phyloP scores from a whole-genome alignment of 2,113 vertebrate genomes.

The Spermophilus dauricus region DNA sequence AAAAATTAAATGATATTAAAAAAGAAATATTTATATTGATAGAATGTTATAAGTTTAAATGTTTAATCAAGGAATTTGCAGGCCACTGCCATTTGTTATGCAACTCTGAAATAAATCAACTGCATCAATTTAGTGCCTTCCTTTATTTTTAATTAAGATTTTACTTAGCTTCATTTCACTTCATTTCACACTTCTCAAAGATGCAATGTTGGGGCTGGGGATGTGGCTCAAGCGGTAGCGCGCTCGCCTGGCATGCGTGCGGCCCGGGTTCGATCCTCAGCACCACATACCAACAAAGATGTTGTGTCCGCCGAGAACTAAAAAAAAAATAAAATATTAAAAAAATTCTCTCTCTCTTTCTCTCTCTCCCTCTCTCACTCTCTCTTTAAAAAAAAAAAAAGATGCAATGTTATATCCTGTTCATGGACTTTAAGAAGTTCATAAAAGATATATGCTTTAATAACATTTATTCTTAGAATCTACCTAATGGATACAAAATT shows the following conservation, averaged over 20 bases:
- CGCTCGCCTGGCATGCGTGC: too few relatives aligned
- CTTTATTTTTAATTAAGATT: background rate
- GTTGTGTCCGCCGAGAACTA: too few relatives aligned
- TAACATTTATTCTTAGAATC: background rate
- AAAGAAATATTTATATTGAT: background rate
- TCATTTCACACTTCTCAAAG: background rate
- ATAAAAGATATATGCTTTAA: background rate
- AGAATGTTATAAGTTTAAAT: background rate
- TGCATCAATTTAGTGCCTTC: background rate
- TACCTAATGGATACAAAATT: background rate
- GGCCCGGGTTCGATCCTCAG: too few relatives aligned
- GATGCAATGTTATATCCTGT: background rate
- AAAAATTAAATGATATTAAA: too few relatives aligned
- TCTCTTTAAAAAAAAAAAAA: too few relatives aligned
- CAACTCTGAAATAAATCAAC: background rate
- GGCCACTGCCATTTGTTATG: background rate
- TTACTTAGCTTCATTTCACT: background rate
- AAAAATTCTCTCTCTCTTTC: too few relatives aligned
- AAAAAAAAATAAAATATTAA: too few relatives aligned
- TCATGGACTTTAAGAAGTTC: background rate
- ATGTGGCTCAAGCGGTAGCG: too few relatives aligned
- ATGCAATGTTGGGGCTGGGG: background rate
- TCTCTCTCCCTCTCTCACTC: too few relatives aligned
- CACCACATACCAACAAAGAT: too few relatives aligned
- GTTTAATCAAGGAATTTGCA: conserved; percentile 12